Base-by-base conservation (phyloP, 1,140 invertebrate species). In the Zaprionus kolodkinae region DNA sequence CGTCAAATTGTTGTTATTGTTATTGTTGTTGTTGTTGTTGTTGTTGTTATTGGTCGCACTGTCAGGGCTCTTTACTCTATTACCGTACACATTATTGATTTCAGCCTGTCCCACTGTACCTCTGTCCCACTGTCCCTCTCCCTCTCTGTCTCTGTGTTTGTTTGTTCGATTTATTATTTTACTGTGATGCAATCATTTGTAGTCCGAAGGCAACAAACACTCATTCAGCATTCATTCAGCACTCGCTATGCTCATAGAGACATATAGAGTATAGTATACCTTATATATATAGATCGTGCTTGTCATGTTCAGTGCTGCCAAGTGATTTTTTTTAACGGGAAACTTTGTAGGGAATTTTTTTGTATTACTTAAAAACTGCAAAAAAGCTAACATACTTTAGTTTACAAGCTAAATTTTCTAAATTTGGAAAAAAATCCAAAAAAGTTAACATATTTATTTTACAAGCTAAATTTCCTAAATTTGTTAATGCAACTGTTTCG, bases 121-220 rank as follows among this genome's bases (percentile, higher is more conserved):
- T 3, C 40, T 1, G n/a, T 15, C n/a, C 40, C 40, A 15, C 40
- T 43, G n/a, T 43, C 40, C 15, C 40, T 45, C 40, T 45, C 3
- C 9, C 40, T n/a, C 55, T 43, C n/a, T 54, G 11, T 43, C 3
- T 57, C 21, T 52, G 33, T 62, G 45, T 69, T 57, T 61, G 21
- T 56, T 67, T 76, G 60, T 81, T 70, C 64, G 69, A 61, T 84
- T 78, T 83, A 84, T 79, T 83, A 78, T 76, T 78, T 75, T 72
- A 68, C 73, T 76, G 84, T 88, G 84, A 88, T 88, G 84, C 85
- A 88, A 88, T 88, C 80, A 81, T 89, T 81, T 80, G 30, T 63
- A 15, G 60, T 25, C 45, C 45, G 63, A 66, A 76, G 62, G 61
- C 71, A 65, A 78, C 43, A 71, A 45, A 38, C 61, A 62, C 33